phyloP scores from a whole-genome alignment of 1,140 invertebrate species.

The Stegodyphus mimosarum region DNA sequence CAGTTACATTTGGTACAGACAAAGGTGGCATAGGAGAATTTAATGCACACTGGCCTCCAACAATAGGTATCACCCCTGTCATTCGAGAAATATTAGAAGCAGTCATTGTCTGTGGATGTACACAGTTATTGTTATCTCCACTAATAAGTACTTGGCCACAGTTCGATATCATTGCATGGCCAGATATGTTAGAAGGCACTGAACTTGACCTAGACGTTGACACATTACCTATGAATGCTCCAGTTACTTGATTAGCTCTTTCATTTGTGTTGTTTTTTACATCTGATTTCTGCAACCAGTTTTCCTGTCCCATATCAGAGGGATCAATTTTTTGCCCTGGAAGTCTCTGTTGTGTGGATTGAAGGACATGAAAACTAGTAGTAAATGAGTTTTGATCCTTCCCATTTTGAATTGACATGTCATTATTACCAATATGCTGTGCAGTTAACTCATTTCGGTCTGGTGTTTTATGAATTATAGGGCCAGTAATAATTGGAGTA shows the following conservation, averaged over 20 bases:
- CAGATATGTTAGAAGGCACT: conserved; percentile 60
- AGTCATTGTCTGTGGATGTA: conserved; percentile 50
- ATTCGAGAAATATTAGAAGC: conserved; percentile 60
- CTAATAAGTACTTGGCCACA: conserved; percentile 61
- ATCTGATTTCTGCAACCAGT: conserved; percentile 47
- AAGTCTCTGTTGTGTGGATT: conserved; percentile 26
- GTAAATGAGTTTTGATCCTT: conserved; percentile 42
- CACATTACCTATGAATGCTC: conserved; percentile 47
- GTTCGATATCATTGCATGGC: conserved; percentile 60
- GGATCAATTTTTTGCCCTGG: conserved; percentile 29
- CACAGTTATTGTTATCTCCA: conserved; percentile 38
- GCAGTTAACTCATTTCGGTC: conserved; percentile 40
- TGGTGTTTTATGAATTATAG: conserved; percentile 36
- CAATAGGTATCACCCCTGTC: conserved; percentile 58
- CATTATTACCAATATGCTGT: conserved; percentile 29
- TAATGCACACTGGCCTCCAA: conserved; percentile 61
- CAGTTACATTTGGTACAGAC: conserved; percentile 77
- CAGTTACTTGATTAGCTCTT: conserved; percentile 30
- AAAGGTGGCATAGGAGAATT: conserved; percentile 75
- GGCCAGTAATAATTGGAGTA: conserved; percentile 1
- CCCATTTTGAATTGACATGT: conserved; percentile 29
- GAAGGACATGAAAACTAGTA: conserved; percentile 27
- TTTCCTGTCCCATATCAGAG: conserved; percentile 30
- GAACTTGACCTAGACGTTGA: conserved; percentile 47
- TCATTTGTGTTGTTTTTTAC: conserved; percentile 30